phyloP scores from a whole-genome alignment of 2,888 invertebrate genomes.

The Brassicogethes aeneus region DNA sequence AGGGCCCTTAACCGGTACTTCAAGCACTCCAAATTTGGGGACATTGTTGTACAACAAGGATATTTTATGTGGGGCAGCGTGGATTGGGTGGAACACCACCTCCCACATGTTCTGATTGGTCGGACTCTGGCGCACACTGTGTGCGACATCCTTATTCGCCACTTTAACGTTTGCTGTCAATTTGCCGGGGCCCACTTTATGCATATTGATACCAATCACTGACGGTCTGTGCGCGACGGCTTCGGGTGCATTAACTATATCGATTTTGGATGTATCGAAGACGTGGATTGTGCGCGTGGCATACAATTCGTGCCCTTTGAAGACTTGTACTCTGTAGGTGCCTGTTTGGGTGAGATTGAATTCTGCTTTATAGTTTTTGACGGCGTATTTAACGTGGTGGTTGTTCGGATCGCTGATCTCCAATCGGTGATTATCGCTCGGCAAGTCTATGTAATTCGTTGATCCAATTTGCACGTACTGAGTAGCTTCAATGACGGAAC shows the following conservation, averaged over 20 bases:
- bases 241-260: slow-evolving; percentile 45
- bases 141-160: slow-evolving; percentile 73
- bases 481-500: slow-evolving; percentile 56
- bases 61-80: slow-evolving; percentile 80
- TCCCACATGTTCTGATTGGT: slow-evolving; percentile 67
- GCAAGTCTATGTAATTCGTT: slow-evolving; percentile 48
- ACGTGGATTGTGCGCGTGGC: slow-evolving; percentile 51
- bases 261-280: slow-evolving; percentile 56
- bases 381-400: slow-evolving; percentile 39
- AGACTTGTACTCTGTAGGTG: slow-evolving; percentile 34
- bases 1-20: slow-evolving; percentile 45
- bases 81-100: slow-evolving; percentile 78
- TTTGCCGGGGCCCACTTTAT: slow-evolving; percentile 72
- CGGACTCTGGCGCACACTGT: slow-evolving; percentile 64
- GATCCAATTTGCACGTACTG: slow-evolving; percentile 64
- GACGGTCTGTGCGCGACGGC: slow-evolving; percentile 75
- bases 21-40: slow-evolving; percentile 53
- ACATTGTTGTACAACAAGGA: slow-evolving; percentile 81
- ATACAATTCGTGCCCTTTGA: slow-evolving; percentile 19
- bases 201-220: slow-evolving; percentile 57
- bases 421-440: slow-evolving; percentile 52
- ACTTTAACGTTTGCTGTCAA: slow-evolving; percentile 73
- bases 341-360: slow-evolving; percentile 52
- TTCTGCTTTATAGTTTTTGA: slow-evolving; percentile 37
- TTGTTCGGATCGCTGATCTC: slow-evolving; percentile 60